Evolutionary conservation across 1,140 invertebrate genomes (phyloP).

Genomic region (Caenorhabditis tropicalis): DNA sequence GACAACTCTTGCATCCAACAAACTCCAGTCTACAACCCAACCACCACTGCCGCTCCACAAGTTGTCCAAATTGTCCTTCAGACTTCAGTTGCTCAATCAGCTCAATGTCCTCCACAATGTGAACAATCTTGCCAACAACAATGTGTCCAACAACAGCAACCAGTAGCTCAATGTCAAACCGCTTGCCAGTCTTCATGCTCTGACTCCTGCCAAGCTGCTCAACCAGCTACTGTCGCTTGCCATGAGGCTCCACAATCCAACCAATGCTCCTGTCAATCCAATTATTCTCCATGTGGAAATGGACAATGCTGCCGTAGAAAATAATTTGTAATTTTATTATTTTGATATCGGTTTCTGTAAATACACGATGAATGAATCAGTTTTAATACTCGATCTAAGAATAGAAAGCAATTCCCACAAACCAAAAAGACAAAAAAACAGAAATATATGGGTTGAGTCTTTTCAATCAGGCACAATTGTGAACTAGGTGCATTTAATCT

Average conservation of each 20-base stretch:
- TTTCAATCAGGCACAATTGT: too few relatives aligned
- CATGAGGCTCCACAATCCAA: slow-evolving; percentile 10
- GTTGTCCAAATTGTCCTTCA: slow-evolving; percentile 37
- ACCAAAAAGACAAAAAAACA: too few relatives aligned
- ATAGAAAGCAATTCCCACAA: too few relatives aligned
- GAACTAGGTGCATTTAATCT: too few relatives aligned
- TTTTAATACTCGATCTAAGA: too few relatives aligned
- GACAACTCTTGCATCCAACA: slow-evolving; percentile 26
- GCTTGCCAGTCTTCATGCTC: slow-evolving; percentile 45
- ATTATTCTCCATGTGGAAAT: slow-evolving; percentile 7
- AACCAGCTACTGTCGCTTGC: slow-evolving; percentile 33
- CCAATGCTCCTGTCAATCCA: not conserved
- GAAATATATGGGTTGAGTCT: too few relatives aligned
- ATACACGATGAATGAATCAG: not conserved
- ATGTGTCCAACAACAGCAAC: slow-evolving; percentile 47
- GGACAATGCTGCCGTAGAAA: slow-evolving; percentile 26
- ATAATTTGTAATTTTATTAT: not conserved
- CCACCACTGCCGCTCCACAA: not conserved
- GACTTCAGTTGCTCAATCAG: slow-evolving; percentile 9
- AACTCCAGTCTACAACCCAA: slow-evolving; percentile 8
- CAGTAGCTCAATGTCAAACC: slow-evolving; percentile 46
- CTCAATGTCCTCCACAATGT: slow-evolving; percentile 38
- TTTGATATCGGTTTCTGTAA: not conserved
- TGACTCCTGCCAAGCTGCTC: slow-evolving; percentile 11
- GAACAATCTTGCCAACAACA: slow-evolving; percentile 47